Evolutionary conservation across 1,140 invertebrate genomes (phyloP).

Genomic region (Cheumatopsyche charites): DNA sequence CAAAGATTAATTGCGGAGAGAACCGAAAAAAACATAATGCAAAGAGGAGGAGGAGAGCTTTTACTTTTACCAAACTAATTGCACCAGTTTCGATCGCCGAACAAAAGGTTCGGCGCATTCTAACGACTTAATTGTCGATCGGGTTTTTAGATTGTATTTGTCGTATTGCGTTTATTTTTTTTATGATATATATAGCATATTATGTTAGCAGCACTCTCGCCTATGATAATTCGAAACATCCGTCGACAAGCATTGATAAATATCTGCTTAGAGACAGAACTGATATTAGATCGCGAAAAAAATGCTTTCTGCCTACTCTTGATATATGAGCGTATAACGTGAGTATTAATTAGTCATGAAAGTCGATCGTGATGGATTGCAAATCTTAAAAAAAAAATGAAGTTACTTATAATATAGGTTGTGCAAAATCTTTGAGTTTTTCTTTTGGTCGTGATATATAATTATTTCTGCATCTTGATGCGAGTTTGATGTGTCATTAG

Average conservation of each 20-base stretch:
- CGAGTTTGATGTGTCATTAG: background rate
- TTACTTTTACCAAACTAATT: constrained; percentile 17
- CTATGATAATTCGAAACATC: constrained; percentile 18
- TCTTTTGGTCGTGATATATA: too few relatives aligned
- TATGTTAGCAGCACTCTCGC: background rate
- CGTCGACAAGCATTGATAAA: constrained; percentile 6
- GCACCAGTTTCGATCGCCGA: constrained; percentile 4
- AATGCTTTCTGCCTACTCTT: too few relatives aligned
- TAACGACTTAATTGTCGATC: constrained; percentile 16
- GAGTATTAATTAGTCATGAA: too few relatives aligned
- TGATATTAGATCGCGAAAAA: too few relatives aligned
- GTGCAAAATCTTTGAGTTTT: too few relatives aligned
- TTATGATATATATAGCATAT: too few relatives aligned
- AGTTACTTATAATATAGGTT: too few relatives aligned
- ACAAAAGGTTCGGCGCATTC: constrained; percentile 14
- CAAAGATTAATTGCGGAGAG: constrained; percentile 2
- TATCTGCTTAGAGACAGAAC: background rate
- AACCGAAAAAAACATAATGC: too few relatives aligned
- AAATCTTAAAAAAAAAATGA: background rate
- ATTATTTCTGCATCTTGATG: background rate
- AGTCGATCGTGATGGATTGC: too few relatives aligned
- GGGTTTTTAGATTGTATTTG: background rate
- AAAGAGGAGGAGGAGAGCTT: background rate
- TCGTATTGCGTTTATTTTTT: too few relatives aligned
- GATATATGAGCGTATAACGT: too few relatives aligned